These are phyloP conservation scores for Agrenia bidenticulata DNA, from an alignment of 2,888 invertebrate genomes.

Conservation along the genomic window DNA sequence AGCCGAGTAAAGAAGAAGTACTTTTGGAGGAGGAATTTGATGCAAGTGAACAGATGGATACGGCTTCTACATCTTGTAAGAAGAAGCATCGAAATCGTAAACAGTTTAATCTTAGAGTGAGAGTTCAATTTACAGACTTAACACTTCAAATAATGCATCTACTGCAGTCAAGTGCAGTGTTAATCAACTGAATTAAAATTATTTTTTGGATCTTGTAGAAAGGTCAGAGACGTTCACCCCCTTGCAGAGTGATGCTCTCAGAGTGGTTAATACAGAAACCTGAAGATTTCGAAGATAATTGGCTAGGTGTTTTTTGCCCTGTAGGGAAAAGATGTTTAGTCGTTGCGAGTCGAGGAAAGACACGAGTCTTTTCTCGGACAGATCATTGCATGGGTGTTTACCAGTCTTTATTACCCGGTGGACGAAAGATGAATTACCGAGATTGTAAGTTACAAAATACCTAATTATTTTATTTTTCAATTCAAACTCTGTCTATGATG, in stretches of 20 bases:
- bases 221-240: constrained; percentile 7
- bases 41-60: constrained; percentile 40
- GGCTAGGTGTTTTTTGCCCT: constrained; percentile 78
- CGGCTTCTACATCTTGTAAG: background rate
- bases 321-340: constrained; percentile 79
- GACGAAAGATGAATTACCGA: constrained; percentile 55
- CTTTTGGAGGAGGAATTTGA: constrained; percentile 18
- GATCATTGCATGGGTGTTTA: constrained; percentile 64
- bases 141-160: too few species aligned
- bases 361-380: constrained; percentile 68
- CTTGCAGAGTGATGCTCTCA: constrained; percentile 76
- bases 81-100: background rate
- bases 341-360: constrained; percentile 69
- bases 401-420: constrained; percentile 72
- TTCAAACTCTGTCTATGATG: background rate
- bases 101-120: too few species aligned
- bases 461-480: background rate
- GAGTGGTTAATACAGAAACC: constrained; percentile 93
- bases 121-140: too few species aligned
- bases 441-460: constrained; percentile 26
- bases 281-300: constrained; percentile 68
- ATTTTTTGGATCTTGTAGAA: constrained; percentile 2
- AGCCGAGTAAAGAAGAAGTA: constrained; percentile 11
- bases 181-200: background rate
- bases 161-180: background rate